A percentile compares a stretch with the other conserved stretches of the same genome.
These are phyloP conservation scores for Eutrigla gurnardus DNA, from an alignment of 2,797 vertebrate genomes.

Conservation along the genomic window DNA sequence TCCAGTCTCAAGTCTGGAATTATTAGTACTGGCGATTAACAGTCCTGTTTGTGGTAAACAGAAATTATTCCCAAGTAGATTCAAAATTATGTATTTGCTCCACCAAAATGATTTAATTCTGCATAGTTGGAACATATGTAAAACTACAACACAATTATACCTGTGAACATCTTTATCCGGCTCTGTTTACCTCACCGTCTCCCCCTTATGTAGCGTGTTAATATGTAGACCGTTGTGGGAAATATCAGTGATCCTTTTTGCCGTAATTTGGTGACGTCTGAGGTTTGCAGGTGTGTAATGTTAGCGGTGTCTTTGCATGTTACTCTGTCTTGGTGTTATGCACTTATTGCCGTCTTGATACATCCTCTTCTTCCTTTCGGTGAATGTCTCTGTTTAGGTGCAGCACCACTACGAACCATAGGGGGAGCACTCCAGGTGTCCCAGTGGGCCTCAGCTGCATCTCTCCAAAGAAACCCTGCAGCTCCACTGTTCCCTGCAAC, in stretches of 20 bases:
- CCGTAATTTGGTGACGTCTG: not conserved
- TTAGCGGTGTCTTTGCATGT: not conserved
- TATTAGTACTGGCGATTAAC: no score
- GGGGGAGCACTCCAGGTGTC: constrained; percentile 49
- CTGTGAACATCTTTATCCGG: not conserved
- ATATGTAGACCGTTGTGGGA: not conserved
- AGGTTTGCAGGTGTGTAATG: not conserved
- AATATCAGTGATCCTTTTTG: no score
- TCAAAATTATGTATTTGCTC: not conserved
- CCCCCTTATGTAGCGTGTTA: no score
- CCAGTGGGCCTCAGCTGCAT: constrained; percentile 21
- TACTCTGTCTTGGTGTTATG: not conserved
- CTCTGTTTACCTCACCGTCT: not conserved
- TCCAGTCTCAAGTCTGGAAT: no score
- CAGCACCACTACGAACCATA: constrained; percentile 45
- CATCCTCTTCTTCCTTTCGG: not conserved
- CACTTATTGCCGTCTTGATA: not conserved
- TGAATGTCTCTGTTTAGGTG: constrained; percentile 49
- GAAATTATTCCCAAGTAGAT: not conserved
- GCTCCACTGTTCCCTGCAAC: constrained; percentile 33
- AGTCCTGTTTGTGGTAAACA: not conserved
- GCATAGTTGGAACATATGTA: not conserved
- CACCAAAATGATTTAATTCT: constrained; percentile 1
- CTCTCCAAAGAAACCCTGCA: constrained; percentile 51
- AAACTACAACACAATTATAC: no score